phyloP scores from a whole-genome alignment of 2,113 vertebrate genomes.

The Crotalus viridis region DNA sequence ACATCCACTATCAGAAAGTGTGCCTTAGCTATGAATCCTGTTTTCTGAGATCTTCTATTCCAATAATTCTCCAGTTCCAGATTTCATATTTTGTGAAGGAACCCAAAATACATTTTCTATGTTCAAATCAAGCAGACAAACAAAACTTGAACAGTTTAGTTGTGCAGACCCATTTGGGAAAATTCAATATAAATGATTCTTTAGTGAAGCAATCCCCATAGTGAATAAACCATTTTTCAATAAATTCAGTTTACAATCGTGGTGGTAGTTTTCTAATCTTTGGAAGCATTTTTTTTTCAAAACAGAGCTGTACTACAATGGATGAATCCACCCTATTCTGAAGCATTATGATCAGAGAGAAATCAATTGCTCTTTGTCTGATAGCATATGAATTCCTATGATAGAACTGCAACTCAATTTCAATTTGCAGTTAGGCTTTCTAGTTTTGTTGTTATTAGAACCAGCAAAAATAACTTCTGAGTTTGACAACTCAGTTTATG shows the following conservation, averaged over 20 bases:
- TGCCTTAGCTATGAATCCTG: neutral
- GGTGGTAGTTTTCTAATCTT: conserved; percentile 47
- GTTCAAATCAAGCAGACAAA: neutral
- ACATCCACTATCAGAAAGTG: neutral
- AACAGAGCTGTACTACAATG: conserved; percentile 29
- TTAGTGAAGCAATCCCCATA: conserved; percentile 35
- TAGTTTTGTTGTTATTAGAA: conserved; percentile 38
- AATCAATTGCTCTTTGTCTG: conserved; percentile 43
- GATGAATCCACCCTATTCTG: conserved; percentile 26
- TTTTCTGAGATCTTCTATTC: neutral
- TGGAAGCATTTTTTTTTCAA: conserved; percentile 36
- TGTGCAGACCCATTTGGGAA: conserved; percentile 6
- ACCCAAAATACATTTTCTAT: neutral
- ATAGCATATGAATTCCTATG: conserved; percentile 33
- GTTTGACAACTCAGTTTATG: neutral
- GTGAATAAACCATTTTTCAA: conserved; percentile 4
- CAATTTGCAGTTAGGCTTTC: conserved; percentile 53
- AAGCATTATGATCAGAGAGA: conserved; percentile 35
- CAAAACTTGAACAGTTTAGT: neutral
- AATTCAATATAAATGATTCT: conserved; percentile 42
- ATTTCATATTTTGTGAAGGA: neutral
- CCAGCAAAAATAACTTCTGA: conserved; percentile 18
- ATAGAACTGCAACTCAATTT: conserved; percentile 47
- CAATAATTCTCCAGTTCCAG: neutral
- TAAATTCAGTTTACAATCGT: conserved; percentile 51